These are phyloP conservation scores for Agrochola litura DNA, from an alignment of 2,888 invertebrate species.

Conservation along the genomic window DNA sequence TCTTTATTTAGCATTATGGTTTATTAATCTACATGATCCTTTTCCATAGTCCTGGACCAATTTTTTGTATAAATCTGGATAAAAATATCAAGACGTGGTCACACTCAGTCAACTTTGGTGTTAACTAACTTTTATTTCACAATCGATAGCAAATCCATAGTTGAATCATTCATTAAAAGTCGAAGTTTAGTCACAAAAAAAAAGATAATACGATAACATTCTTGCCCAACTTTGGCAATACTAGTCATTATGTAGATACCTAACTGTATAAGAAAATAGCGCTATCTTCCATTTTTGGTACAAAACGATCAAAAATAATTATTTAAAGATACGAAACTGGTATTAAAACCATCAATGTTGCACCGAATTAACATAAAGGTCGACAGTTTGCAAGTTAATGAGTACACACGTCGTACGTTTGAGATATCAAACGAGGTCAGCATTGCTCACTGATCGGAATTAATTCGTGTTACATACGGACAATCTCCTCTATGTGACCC, in stretches of 20 bases:
- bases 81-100: background rate
- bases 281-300: slow-evolving; percentile 6
- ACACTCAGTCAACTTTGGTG: background rate
- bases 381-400: slow-evolving; percentile 69
- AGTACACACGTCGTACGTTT: slow-evolving; percentile 63
- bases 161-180: background rate
- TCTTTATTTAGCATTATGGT: background rate
- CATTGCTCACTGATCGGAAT: slow-evolving; percentile 60
- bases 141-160: background rate
- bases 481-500: slow-evolving; percentile 50
- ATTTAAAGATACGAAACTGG: slow-evolving; percentile 32
- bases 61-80: background rate
- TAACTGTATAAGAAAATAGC: background rate
- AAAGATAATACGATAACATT: background rate
- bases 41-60: background rate
- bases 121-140: background rate
- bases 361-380: slow-evolving; percentile 69
- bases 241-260: slow-evolving; percentile 3
- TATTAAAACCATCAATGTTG: slow-evolving; percentile 62
- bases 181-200: background rate
- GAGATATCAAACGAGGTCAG: slow-evolving; percentile 70
- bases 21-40: background rate
- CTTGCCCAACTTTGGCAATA: slow-evolving; percentile 10
- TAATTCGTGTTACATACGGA: slow-evolving; percentile 54
- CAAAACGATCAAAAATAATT: slow-evolving; percentile 11